Evolutionary conservation across 2,797 vertebrate genomes (phyloP), one percentile per base, ranked within the genome.

Genomic region (Cephalopachus bancanus): DNA sequence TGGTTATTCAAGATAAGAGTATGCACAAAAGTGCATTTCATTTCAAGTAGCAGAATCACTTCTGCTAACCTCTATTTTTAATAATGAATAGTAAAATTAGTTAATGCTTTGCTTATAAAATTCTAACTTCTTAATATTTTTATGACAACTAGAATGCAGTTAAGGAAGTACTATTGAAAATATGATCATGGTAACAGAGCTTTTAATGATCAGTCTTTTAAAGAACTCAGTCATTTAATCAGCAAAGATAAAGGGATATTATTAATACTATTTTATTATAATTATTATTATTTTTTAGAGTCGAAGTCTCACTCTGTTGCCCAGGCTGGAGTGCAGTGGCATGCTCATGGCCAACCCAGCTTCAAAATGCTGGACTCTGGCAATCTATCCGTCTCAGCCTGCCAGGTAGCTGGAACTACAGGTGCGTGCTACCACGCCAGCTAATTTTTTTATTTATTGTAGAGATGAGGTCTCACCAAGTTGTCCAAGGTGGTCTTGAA

Each of bases 101-200:
- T 16, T 84, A 89, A 83, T 60, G 12, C 44, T 87, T 15, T 88
- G 44, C 4, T 85, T 89, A 88, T 57, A 93, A 72, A 83, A 91
- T 81, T 85, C n/a, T 71, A 74, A 94, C 33, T 92, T 24, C 80
- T 96, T 95, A 96, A 86, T n/a, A 86, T 92, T 95, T 97, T 96
- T 37, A 83, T 85, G 93, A 90, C 37, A 93, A 65, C 64, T 80
- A 62, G 26, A 80, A 87, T 74, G 60, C 8, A 51, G 26, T 80
- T 89, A 92, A 93, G 10, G 12, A 87, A 90, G 37, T 89, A 72
- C 89, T 92, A 96, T 2, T 57, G 20, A 81, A 97, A 93, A 84
- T 81, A 59, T 8, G 51, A 91, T 83, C 51, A 57, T 69, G 26
- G 20, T 75, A 92, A n/a, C 20, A 83, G 28, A 91, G 2, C 7